Percentiles rank a stretch among this genome's conserved stretches.
Conservation (phyloP, 2,888 invertebrate genomes). For the Agrilus biguttatus region DNA sequence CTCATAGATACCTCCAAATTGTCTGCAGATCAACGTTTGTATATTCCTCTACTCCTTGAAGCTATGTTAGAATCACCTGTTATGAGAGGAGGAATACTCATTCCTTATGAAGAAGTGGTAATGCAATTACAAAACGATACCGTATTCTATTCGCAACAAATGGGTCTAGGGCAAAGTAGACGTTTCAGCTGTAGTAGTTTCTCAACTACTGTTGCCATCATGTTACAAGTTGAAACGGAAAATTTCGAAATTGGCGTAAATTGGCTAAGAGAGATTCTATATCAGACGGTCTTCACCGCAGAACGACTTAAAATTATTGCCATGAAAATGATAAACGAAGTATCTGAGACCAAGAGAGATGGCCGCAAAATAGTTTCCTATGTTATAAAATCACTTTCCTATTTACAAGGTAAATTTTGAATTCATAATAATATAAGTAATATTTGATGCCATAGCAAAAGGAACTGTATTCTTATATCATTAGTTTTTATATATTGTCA, state of each 20-base stretch:
- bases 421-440: background rate
- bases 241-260: constrained; percentile 62
- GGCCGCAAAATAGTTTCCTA: constrained; percentile 54
- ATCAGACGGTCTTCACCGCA: constrained; percentile 51
- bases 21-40: constrained; percentile 44
- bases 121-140: constrained; percentile 64
- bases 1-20: constrained; percentile 54
- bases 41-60: constrained; percentile 62
- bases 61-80: constrained; percentile 65
- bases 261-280: constrained; percentile 65
- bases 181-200: constrained; percentile 61
- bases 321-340: constrained; percentile 68
- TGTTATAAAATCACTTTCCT: constrained; percentile 44
- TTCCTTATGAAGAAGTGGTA: constrained; percentile 60
- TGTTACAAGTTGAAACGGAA: constrained; percentile 59
- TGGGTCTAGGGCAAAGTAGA: constrained; percentile 44
- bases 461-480: too few species aligned
- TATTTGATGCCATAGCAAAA: too few species aligned
- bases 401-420: constrained; percentile 34
- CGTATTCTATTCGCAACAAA: constrained; percentile 40
- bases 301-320: constrained; percentile 66
- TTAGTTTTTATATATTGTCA: too few species aligned
- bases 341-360: constrained; percentile 57
- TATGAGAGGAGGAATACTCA: constrained; percentile 36
- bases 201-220: constrained; percentile 49